These are phyloP conservation scores for Camelus bactrianus DNA, from an alignment of 2,113 vertebrate species.

Conservation along the genomic window DNA sequence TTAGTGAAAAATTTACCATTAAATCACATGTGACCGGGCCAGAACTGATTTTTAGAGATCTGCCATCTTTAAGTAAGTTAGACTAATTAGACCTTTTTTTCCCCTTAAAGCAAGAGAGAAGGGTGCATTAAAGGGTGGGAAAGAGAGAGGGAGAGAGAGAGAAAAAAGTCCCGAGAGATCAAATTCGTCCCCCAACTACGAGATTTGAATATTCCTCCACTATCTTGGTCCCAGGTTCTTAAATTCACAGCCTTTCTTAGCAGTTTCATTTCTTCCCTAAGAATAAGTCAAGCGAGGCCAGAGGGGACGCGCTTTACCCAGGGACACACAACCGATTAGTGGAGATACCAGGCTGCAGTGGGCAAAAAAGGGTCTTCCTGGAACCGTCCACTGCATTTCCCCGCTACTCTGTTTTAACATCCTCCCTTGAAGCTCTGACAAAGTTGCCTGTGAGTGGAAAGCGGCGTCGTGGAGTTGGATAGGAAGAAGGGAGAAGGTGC, in stretches of 20 bases:
- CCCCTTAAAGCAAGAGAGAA: background rate
- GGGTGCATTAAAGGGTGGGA: background rate
- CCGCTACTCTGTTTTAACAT: background rate
- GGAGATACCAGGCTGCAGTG: background rate
- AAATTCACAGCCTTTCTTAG: background rate
- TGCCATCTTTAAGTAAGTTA: conserved; percentile 51
- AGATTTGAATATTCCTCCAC: background rate
- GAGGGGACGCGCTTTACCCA: background rate
- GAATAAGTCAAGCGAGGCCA: background rate
- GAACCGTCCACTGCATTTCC: background rate
- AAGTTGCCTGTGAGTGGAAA: background rate
- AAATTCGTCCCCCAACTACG: background rate
- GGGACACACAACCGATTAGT: background rate
- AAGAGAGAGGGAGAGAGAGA: background rate
- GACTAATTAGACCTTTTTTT: too few relatives aligned
- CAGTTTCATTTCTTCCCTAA: background rate
- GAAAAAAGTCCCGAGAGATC: background rate
- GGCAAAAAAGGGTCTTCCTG: background rate
- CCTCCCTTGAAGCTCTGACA: background rate
- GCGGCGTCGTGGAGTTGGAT: fast-evolving
- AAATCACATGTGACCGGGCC: conserved; percentile 45
- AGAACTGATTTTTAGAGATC: conserved; percentile 43
- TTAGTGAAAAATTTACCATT: conserved; percentile 21
- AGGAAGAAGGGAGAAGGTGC: background rate
- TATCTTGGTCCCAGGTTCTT: background rate